Conservation (phyloP, 1,140 invertebrate genomes). For the Aphis craccivora region DNA sequence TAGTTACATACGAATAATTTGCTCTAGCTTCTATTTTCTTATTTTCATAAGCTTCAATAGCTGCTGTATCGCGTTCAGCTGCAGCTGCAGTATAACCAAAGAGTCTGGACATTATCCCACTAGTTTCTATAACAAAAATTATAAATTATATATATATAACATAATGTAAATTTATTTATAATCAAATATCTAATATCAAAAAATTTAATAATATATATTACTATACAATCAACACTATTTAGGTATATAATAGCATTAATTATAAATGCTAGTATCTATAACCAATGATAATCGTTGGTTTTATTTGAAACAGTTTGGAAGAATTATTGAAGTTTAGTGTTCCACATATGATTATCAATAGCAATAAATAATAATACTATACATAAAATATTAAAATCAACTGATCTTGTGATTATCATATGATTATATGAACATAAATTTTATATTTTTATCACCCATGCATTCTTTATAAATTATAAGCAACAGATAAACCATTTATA, state of each 20-base stretch:
- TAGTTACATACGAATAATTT: slow-evolving; percentile 30
- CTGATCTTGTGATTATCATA: too few relatives aligned
- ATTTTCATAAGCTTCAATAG: slow-evolving; percentile 51
- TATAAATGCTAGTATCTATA: not conserved
- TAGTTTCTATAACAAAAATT: slow-evolving; percentile 37
- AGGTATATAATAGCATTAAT: not conserved
- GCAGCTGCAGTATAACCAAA: slow-evolving; percentile 49
- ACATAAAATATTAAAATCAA: not conserved
- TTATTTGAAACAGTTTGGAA: not conserved
- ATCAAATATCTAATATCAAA: not conserved
- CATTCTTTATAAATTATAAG: not conserved
- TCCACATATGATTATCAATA: not conserved
- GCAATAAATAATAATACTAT: not conserved
- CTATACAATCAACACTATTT: not conserved
- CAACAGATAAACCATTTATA: not conserved
- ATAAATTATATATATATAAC: not conserved
- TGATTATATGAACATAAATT: not conserved
- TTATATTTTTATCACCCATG: not conserved
- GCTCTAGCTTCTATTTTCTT: slow-evolving; percentile 34
- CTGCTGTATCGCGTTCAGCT: slow-evolving; percentile 33
- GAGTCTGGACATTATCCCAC: slow-evolving; percentile 49
- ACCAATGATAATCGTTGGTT: not conserved
- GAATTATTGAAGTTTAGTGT: not conserved
- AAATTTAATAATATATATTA: not conserved
- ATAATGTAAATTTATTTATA: not conserved